Conservation (phyloP, 2,888 invertebrate species). For the Monochamus alternatus region DNA sequence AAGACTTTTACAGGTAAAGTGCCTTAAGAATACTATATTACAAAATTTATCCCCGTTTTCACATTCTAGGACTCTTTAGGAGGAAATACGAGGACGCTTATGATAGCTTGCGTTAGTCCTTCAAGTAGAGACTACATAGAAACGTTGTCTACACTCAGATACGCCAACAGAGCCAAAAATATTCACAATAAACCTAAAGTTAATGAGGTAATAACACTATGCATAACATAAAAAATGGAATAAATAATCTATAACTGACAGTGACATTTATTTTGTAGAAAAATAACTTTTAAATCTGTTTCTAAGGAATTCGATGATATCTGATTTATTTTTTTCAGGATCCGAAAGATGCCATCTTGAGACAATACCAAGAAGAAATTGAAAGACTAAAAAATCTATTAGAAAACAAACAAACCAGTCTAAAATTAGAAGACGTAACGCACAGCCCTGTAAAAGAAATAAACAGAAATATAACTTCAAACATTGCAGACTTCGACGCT, state of each 20-base stretch:
- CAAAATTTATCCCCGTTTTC: neutral
- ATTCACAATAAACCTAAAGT: conserved; percentile 89
- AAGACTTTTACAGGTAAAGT: conserved; percentile 79
- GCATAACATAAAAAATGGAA: too few relatives aligned
- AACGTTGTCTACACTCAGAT: conserved; percentile 85
- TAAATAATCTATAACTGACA: too few relatives aligned
- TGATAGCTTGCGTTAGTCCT: conserved; percentile 90
- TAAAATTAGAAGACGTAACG: conserved; percentile 61
- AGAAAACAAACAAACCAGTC: conserved; percentile 62
- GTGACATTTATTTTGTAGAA: too few relatives aligned
- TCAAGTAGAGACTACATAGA: conserved; percentile 89
- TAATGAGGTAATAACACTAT: conserved; percentile 75
- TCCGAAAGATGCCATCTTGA: conserved; percentile 89
- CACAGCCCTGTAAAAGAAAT: conserved; percentile 52
- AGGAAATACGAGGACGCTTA: conserved; percentile 91
- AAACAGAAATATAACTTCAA: conserved; percentile 51
- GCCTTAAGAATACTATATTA: neutral
- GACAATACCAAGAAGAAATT: conserved; percentile 90
- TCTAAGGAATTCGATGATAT: too few relatives aligned
- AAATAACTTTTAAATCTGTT: too few relatives aligned
- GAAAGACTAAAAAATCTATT: conserved; percentile 78
- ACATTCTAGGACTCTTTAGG: conserved; percentile 81
- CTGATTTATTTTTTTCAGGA: conserved; percentile 70
- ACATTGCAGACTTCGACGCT: conserved; percentile 58
- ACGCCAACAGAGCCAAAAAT: conserved; percentile 90